Evolutionary conservation across 2,888 invertebrate species (phyloP), one percentile per base, ranked within the genome.

Genomic region (Dromius quadrimaculatus): DNA sequence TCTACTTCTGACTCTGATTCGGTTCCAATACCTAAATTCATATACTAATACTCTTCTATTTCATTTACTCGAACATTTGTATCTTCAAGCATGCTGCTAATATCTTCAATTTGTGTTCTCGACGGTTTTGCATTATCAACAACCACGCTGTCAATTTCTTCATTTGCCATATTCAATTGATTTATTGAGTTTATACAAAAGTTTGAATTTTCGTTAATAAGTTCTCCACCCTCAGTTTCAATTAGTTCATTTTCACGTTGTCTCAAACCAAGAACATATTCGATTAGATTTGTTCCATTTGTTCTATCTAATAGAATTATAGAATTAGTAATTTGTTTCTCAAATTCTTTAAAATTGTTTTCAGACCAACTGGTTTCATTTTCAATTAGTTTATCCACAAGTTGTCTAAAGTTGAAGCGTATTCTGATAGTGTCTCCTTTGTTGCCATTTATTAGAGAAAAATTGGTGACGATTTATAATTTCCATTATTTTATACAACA

Each of bases 371-470:
- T 8, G 11, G 36, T n/a, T 36, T 36, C n/a, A 36, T n/a, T n/a
- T 36, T 36, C 36, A 36, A 36, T 36, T n/a, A 36, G 8, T 9
- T 36, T 36, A 36, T 36, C 36, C 11, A 36, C 11, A 36, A n/a
- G 36, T 36, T 36, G 36, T 41, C 41, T n/a, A n/a, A n/a, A n/a
- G n/a, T n/a, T n/a, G n/a, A n/a, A n/a, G n/a, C n/a, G 11, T 36
- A 36, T 36, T 36, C 41, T 41, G 41, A 41, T 15, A 41, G 41
- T 41, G 13, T 11, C 15, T 41, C 41, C 41, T 41, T 41, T 15
- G 13, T 41, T 15, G 41, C 41, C 41, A 41, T 41, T 41, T 41
- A 41, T 41, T 41, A 41, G 41, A 41, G 41, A 41, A 41, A 41
- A 41, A 41, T 41, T 41, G 15, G 41, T 15, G 41, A 15, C 15